These are phyloP conservation scores for Falco cherrug DNA, from an alignment of 2,797 vertebrate species.

Conservation along the genomic window DNA sequence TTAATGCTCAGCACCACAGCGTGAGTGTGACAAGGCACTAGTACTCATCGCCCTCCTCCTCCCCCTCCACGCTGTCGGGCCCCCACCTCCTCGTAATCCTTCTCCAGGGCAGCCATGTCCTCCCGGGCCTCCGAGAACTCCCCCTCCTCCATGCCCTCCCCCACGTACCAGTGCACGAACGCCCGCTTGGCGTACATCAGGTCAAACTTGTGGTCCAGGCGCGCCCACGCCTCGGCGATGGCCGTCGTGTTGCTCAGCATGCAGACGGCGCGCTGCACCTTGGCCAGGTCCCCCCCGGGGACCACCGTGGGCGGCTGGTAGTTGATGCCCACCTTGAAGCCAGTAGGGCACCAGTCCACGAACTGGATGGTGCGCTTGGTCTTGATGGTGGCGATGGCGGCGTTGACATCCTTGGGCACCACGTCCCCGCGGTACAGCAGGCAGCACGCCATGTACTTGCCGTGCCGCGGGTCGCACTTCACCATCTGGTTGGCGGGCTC, in stretches of 20 bases:
- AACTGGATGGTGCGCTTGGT: slow-evolving; percentile 74
- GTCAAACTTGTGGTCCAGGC: slow-evolving; percentile 79
- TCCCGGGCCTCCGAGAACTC: slow-evolving; percentile 90
- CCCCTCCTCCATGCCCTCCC: slow-evolving; percentile 93
- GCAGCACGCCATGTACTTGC: slow-evolving; percentile 80
- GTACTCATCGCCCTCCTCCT: slow-evolving; percentile 68
- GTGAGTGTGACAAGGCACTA: neutral
- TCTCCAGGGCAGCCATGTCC: too few relatives aligned
- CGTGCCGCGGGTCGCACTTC: slow-evolving; percentile 67
- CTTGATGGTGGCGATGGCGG: slow-evolving; percentile 59
- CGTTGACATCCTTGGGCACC: slow-evolving; percentile 75
- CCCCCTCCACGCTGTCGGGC: slow-evolving; percentile 85
- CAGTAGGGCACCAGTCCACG: slow-evolving; percentile 79
- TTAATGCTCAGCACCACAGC: neutral
- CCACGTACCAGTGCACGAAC: slow-evolving; percentile 80
- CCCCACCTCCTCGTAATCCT: slow-evolving; percentile 75
- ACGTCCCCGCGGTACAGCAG: slow-evolving; percentile 78
- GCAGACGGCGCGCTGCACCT: slow-evolving; percentile 72
- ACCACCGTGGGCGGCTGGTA: slow-evolving; percentile 63
- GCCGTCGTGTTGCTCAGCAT: slow-evolving; percentile 76
- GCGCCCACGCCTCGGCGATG: slow-evolving; percentile 76
- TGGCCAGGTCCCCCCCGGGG: slow-evolving; percentile 62
- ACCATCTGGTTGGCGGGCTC: slow-evolving; percentile 78
- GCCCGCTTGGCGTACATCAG: slow-evolving; percentile 77
- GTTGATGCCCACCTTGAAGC: slow-evolving; percentile 77